Evolutionary conservation across 2,113 vertebrate genomes (phyloP).

Genomic region (Chamaetylas fuelleborni): DNA sequence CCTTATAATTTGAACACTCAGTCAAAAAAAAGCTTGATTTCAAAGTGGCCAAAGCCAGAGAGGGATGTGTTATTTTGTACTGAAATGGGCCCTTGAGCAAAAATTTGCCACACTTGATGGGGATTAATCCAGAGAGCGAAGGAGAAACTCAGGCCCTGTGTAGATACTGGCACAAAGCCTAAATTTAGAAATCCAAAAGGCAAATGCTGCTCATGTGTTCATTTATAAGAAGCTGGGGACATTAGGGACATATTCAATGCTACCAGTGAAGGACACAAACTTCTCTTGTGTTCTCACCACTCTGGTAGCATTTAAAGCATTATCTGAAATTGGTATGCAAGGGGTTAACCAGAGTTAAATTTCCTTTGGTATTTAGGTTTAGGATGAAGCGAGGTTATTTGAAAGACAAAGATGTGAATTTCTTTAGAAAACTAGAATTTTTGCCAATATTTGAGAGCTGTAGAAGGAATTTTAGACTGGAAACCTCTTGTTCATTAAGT

Average conservation of each 20-base stretch:
- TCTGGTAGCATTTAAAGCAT: neutral
- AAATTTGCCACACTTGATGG: conserved; percentile 5
- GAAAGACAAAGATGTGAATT: neutral
- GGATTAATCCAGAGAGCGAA: conserved; percentile 21
- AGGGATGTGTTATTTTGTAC: neutral
- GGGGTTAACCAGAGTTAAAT: neutral
- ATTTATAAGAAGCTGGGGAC: neutral
- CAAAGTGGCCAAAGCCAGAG: neutral
- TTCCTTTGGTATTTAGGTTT: neutral
- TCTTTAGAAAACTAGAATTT: neutral
- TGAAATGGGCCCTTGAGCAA: neutral
- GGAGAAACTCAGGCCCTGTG: neutral
- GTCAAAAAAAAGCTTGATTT: neutral
- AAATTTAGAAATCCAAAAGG: neutral
- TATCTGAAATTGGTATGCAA: neutral
- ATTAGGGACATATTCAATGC: neutral
- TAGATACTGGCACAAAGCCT: neutral
- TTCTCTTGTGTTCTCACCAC: neutral
- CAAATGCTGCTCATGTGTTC: neutral
- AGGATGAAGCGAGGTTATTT: neutral
- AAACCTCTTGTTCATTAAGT: neutral
- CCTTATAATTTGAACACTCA: neutral
- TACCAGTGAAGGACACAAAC: neutral
- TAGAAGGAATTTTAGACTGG: neutral
- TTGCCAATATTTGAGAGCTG: neutral